phyloP scores from a whole-genome alignment of 2,113 vertebrate species.

The Callocephalon fimbriatum region DNA sequence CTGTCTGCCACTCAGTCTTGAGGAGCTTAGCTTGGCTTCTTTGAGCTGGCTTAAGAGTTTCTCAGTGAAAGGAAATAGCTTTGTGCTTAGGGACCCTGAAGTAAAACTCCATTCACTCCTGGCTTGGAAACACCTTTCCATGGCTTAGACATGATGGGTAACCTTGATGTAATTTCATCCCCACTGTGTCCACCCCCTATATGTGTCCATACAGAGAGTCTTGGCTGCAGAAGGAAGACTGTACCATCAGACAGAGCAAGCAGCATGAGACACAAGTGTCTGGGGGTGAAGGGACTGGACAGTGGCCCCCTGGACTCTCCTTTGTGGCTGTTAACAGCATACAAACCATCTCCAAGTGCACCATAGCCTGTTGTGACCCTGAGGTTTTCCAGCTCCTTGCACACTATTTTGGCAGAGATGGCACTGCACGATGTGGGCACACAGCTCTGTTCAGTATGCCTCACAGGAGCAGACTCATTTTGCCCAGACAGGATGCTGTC shows the following conservation, averaged over 20 bases:
- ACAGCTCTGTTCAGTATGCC: neutral
- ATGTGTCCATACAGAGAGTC: neutral
- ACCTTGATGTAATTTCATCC: neutral
- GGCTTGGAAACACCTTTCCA: neutral
- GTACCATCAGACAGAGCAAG: neutral
- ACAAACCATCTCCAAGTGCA: neutral
- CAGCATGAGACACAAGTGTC: neutral
- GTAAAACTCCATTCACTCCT: neutral
- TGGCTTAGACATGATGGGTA: rapidly evolving
- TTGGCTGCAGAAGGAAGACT: neutral
- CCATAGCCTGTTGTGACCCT: neutral
- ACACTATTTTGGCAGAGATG: neutral
- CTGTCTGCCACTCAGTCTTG: neutral
- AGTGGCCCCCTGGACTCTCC: neutral
- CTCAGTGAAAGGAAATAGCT: neutral
- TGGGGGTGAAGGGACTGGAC: neutral
- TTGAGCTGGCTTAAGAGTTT: neutral
- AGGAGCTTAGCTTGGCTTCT: neutral
- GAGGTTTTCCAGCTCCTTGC: neutral
- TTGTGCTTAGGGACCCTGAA: neutral
- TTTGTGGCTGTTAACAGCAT: neutral
- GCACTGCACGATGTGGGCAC: neutral
- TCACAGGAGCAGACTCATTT: neutral
- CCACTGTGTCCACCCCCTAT: neutral
- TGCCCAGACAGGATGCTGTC: neutral